Conservation (phyloP, 2,113 vertebrate species). For the Serinus canaria region DNA sequence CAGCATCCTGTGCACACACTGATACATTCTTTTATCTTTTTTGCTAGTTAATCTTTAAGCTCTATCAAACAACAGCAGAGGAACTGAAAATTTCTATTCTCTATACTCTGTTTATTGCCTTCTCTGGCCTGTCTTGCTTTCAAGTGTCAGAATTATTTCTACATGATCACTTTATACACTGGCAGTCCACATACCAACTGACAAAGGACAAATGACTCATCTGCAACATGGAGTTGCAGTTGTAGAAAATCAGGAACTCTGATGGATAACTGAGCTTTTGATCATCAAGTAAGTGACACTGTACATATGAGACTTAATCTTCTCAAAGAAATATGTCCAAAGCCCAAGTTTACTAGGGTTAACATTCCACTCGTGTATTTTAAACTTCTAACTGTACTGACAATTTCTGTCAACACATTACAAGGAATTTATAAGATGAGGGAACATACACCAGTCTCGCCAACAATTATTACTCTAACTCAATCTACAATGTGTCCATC, state of each 20-base stretch:
- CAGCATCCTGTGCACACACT: fast-evolving
- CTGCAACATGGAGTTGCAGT: neutral
- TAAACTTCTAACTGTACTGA: neutral
- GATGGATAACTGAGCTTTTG: neutral
- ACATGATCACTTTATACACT: neutral
- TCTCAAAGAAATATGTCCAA: neutral
- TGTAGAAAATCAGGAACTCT: neutral
- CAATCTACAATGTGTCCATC: neutral
- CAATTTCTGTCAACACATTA: neutral
- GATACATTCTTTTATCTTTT: neutral
- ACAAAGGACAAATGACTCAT: neutral
- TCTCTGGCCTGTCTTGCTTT: neutral
- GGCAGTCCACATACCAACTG: neutral
- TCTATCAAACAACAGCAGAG: neutral
- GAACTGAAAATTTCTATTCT: neutral
- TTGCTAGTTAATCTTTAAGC: neutral
- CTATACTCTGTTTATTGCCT: neutral
- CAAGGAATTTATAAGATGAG: neutral
- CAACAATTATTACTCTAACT: neutral
- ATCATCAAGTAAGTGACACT: neutral
- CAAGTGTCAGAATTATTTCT: neutral
- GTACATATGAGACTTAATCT: neutral
- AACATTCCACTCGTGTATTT: fast-evolving
- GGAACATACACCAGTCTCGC: neutral
- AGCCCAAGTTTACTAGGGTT: neutral